Conservation (phyloP, 2,113 vertebrate species). For the Podarcis raffonei region DNA sequence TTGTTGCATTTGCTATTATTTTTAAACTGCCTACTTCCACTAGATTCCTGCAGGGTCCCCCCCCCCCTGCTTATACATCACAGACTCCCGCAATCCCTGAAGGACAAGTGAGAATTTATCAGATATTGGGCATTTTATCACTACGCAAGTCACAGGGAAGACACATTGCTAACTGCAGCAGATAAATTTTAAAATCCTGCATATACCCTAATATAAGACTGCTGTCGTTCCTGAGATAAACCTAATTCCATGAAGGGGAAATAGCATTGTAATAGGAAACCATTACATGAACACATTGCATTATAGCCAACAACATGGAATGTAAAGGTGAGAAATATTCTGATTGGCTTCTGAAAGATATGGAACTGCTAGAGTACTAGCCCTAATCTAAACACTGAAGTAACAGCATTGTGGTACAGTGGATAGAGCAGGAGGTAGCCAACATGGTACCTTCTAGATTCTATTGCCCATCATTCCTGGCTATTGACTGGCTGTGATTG, state of each 20-base stretch:
- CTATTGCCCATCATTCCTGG: too few species aligned
- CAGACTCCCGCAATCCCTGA: not conserved
- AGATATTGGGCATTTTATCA: not conserved
- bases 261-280: not conserved
- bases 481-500: too few species aligned
- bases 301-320: not conserved
- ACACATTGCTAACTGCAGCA: not conserved
- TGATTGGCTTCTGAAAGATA: not conserved
- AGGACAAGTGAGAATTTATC: not conserved
- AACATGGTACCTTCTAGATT: too few species aligned
- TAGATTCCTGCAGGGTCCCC: not conserved
- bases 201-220: not conserved
- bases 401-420: not conserved
- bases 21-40: not conserved
- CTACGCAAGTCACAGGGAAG: not conserved
- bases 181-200: not conserved
- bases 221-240: not conserved
- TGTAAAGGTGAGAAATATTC: not conserved
- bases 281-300: not conserved
- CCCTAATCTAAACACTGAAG: not conserved
- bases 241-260: not conserved
- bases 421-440: too few species aligned
- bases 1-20: not conserved
- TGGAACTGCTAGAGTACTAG: not conserved
- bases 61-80: not conserved